Base-by-base conservation (phyloP, 1,140 invertebrate species). In the Zaprionus inermis region DNA sequence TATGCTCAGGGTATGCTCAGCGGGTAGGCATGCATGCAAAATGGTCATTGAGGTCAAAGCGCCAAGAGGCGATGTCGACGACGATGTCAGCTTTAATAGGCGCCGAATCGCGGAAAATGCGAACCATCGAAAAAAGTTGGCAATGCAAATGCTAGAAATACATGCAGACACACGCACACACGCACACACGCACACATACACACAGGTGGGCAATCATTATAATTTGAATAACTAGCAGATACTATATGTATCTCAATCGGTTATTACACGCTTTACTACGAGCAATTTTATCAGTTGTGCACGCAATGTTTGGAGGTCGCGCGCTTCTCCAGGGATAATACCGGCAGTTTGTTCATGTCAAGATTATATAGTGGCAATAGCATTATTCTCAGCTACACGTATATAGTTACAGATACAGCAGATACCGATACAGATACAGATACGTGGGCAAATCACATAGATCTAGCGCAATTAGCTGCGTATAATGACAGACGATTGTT, bases 31-130 rank as follows among this genome's bases (percentile, higher is more conserved):
- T 51, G 32, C 72, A 70, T 55, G 71, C 64, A 24, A 73, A 68
- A 68, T 61, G 44, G 56, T 38, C 71, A 68, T 68, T 68, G 64
- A 68, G 71, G 71, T 73, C 51, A 69, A 73, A 60, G 66, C 38
- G 41, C 65, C 57, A 73, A 61, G 55, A 73, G 54, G 12, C 52
- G 49, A 69, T 61, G 67, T 70, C 59, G 18, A 24, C 28, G 54
- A 12, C 52, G 49, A 69, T 61, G 67, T 70, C 59, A 24, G 32
- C 28, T 58, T 41, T 65, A 65, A 65, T 71, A 56, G 64, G 2
- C 56, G 24, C 38, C n/a, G 38, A 1, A 59, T 54, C 46, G 54
- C 61, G 5, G 5, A 52, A 41, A 57, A 54, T 54, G 61, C 9
- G 16, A 72, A 41, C 28, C 46, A 55, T 59, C 67, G 59, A 60